Percentiles rank a stretch among this genome's conserved stretches.
Evolutionary conservation across 1,140 invertebrate genomes (phyloP).

Genomic region (Hyphantria cunea): DNA sequence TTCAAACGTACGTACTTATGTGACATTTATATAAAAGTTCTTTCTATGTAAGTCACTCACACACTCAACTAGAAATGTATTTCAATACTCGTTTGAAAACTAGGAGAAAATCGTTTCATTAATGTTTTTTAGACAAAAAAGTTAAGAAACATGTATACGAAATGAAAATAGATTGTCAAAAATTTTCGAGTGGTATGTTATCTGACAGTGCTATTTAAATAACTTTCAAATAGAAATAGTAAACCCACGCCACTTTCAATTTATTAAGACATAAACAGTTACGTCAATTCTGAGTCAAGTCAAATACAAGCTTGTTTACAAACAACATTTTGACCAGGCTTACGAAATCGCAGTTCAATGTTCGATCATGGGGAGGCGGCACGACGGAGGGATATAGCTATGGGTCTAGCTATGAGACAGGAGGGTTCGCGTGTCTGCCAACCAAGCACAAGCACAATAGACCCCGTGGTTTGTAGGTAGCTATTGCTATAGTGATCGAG

Average conservation of each 20-base stretch:
- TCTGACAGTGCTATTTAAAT: no score
- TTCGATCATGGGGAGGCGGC: slow-evolving; percentile 47
- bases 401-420: slow-evolving; percentile 46
- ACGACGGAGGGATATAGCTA: slow-evolving; percentile 56
- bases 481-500: slow-evolving; percentile 53
- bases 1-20: no score
- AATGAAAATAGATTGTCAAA: neutral
- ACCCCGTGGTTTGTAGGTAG: slow-evolving; percentile 61
- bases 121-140: no score
- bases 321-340: slow-evolving; percentile 26
- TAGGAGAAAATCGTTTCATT: neutral
- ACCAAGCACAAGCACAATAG: slow-evolving; percentile 62
- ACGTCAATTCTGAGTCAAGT: slow-evolving; percentile 5
- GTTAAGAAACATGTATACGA: no score
- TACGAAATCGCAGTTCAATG: slow-evolving; percentile 28
- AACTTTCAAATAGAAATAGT: slow-evolving; percentile 21
- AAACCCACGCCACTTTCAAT: slow-evolving; percentile 4
- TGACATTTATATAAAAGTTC: no score
- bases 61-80: no score
- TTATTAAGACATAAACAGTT: slow-evolving; percentile 19
- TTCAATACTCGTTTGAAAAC: neutral
- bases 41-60: no score
- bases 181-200: slow-evolving; percentile 2
- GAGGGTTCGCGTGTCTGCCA: slow-evolving; percentile 73
- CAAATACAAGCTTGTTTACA: slow-evolving; percentile 28